Conservation (phyloP, 2,113 vertebrate genomes). For the Collichthys lucidus region DNA sequence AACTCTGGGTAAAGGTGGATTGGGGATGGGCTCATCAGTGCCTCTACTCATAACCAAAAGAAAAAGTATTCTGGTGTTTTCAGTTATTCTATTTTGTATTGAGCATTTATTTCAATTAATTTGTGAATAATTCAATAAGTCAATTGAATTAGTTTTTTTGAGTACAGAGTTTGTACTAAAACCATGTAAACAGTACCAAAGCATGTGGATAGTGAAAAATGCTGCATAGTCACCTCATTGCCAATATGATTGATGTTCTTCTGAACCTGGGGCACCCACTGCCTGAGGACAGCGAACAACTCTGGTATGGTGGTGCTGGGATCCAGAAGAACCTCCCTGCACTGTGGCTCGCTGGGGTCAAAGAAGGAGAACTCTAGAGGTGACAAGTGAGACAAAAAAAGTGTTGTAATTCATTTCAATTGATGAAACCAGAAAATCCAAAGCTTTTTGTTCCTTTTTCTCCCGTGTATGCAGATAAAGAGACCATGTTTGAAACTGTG, state of each 20-base stretch:
- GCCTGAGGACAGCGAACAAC: conserved; percentile 96
- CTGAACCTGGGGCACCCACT: conserved; percentile 99
- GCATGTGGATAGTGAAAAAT: neutral
- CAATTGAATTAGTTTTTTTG: neutral
- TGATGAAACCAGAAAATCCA: neutral
- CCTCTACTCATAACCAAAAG: neutral
- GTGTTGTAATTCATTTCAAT: neutral
- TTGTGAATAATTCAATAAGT: neutral
- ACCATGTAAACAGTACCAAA: neutral
- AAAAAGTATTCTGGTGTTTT: conserved; percentile 1
- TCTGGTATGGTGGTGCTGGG: conserved; percentile 93
- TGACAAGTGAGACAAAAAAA: conserved; percentile 20
- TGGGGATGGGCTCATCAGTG: neutral
- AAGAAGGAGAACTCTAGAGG: conserved; percentile 97
- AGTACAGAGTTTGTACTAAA: neutral
- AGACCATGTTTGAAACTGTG: conserved; percentile 16
- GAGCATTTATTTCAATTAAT: neutral
- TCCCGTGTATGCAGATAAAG: neutral
- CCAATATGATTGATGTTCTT: conserved; percentile 94
- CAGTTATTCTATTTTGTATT: neutral
- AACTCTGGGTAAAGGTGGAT: conserved; percentile 2
- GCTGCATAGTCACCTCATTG: conserved; percentile 88
- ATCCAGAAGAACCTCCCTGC: conserved; percentile 91
- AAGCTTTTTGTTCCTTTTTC: neutral
- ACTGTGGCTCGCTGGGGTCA: conserved; percentile 93